Evolutionary conservation across 2,797 vertebrate genomes (phyloP), one percentile per base, ranked within the genome.

Genomic region (Hafferia zeledoni): DNA sequence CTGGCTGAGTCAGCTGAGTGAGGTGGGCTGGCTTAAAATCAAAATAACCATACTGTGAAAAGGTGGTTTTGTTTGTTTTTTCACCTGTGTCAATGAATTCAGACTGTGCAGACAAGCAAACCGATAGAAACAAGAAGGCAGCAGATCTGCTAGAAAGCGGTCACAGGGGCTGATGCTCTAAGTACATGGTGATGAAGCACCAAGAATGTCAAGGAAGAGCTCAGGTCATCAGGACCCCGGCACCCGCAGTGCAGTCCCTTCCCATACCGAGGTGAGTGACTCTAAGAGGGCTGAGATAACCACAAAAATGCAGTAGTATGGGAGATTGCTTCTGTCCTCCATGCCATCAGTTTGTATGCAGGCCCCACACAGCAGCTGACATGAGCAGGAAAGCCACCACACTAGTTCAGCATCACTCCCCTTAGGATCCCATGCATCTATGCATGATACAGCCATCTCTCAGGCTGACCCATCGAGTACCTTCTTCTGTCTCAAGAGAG

Each of bases 311-410:
- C 52, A 47, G 5, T 13, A 37, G 13, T 25, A 28, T 2, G 14
- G 35, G 68, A 69, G 27, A 39, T 23, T 25, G 14, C 10, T 74
- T 59, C 56, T 53, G 30, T 81, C 28, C 30, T 80, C 35, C 44
- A 6, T 11, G 2, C 4, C 27, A 17, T 17, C 56, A 6, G 1
- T 60, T 44, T 57, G 33, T 8, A 9, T 0, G 1, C 43, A 43
- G 41, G 31, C 60, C 44, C 60, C 49, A 15, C 17, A 1, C 1
- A 8, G 75, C 28, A 64, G 28, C 60, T 43, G 49, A 31, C 24
- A 19, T 30, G 18, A 30, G 49, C 75, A 61, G 53, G 49, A 61
- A 80, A 83, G 35, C 6, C 68, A 67, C 41, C 17, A 17, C 0
- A 1, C 20, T 53, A 35, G 17, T 79, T 63, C 86, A 87, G 47